A percentile compares a stretch with the other conserved stretches of the same genome.
Evolutionary conservation across 2,888 invertebrate species (phyloP).

Genomic region (Lochmaea crataegi): DNA sequence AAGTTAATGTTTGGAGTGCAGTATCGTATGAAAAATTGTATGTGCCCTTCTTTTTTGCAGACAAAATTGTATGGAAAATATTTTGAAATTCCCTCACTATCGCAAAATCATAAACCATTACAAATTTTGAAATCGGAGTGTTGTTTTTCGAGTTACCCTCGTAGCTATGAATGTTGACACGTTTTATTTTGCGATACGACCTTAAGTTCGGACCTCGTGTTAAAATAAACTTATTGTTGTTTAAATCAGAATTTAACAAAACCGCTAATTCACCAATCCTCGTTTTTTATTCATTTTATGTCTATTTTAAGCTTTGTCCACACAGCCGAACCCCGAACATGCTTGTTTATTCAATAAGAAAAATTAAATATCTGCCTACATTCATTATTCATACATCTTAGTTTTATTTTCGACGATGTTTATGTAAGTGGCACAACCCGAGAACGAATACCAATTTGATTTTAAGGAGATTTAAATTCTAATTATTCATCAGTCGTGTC

Average conservation of each 20-base stretch:
- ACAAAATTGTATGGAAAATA: too few species aligned
- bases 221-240: conserved; percentile 20
- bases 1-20: too few species aligned
- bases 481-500: conserved; percentile 14
- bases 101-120: too few species aligned
- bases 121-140: background rate
- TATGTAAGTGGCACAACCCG: conserved; percentile 19
- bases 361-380: conserved; percentile 18
- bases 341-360: conserved; percentile 18
- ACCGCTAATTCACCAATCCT: conserved; percentile 24
- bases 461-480: conserved; percentile 17
- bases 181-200: conserved; percentile 23
- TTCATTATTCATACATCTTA: conserved; percentile 21
- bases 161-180: conserved; percentile 11
- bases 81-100: too few species aligned
- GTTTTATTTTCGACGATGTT: conserved; percentile 9
- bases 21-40: too few species aligned
- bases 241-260: conserved; percentile 20
- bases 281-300: conserved; percentile 10
- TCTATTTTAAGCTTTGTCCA: conserved; percentile 10
- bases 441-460: conserved; percentile 20
- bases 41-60: too few species aligned
- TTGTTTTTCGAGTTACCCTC: background rate
- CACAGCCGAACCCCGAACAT: conserved; percentile 20
- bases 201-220: conserved; percentile 19